Evolutionary conservation across 2,797 vertebrate species (phyloP).

Genomic region (Anniella stebbinsi): DNA sequence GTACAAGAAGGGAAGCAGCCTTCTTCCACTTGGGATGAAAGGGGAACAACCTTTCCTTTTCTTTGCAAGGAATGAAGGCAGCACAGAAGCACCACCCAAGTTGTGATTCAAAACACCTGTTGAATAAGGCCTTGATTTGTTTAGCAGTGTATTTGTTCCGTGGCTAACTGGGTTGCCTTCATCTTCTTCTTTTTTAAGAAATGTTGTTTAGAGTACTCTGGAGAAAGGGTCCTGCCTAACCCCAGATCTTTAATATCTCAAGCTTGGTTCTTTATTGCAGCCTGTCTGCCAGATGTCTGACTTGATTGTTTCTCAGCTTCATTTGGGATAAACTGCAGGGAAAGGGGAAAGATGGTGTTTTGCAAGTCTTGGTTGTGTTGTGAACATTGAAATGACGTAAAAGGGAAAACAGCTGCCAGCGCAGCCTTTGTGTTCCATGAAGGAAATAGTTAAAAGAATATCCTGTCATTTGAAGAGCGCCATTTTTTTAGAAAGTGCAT

Average conservation of each 20-base stretch:
- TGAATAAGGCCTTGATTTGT: conserved; percentile 63
- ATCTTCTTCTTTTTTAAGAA: background rate
- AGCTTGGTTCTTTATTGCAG: conserved; percentile 45
- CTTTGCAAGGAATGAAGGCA: conserved; percentile 37
- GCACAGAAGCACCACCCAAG: conserved; percentile 40
- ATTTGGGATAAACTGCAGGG: conserved; percentile 38
- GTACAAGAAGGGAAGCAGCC: conserved; percentile 3
- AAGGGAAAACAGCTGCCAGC: background rate
- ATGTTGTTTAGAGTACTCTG: conserved; percentile 37
- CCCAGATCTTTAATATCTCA: conserved; percentile 41
- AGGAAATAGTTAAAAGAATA: background rate
- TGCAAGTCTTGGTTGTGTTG: conserved; percentile 30
- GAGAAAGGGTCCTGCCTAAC: conserved; percentile 27
- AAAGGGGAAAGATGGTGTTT: conserved; percentile 19
- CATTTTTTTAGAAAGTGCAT: conserved; percentile 29
- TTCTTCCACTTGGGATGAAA: background rate
- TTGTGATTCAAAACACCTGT: conserved; percentile 54
- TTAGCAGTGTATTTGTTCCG: conserved; percentile 49
- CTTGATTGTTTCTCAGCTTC: conserved; percentile 52
- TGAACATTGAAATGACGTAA: conserved; percentile 37
- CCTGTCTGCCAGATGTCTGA: conserved; percentile 38
- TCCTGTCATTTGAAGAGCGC: background rate
- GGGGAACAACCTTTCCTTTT: background rate
- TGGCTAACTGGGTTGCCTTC: conserved; percentile 18
- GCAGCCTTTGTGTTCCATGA: accelerated